Base-by-base conservation (phyloP, 1,140 invertebrate genomes). In the Atta cephalotes region DNA sequence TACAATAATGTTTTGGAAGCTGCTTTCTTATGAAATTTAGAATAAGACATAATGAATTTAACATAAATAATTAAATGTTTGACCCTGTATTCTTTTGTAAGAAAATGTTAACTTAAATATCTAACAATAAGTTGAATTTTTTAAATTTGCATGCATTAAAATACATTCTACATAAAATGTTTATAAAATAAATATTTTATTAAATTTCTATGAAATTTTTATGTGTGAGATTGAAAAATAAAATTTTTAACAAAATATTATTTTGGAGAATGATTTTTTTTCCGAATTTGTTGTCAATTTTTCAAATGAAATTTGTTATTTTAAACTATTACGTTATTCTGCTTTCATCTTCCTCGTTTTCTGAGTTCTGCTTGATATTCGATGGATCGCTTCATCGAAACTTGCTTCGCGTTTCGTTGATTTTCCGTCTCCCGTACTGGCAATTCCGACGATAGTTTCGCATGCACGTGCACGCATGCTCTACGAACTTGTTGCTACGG, bases 401-500 rank as follows among this genome's bases (percentile, higher is more conserved):
- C 16, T 39, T 16, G 7, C 49, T 80, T 18, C 12, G 25, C 31
- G 31, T 81, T 81, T 71, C 70, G 78, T 71, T 68, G 66, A 70
- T 81, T 81, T 80, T 80, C 45, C 28, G n/a, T 10, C 9, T 58
- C 5, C 31, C 16, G 6, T 70, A 31, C 49, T 35, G 12, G 49
- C n/a, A 68, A 80, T 70, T 81, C 49, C 4, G 3, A 53, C 12
- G 18, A 68, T 18, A 81, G 51, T 85, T 74, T 31, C 56, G 28
- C 45, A 72, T 63, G 53, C 49, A 51, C 63, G 25, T 53, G n/a
- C 56, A n/a, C 49, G 18, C 5, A 31, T 21, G 51, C 72, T 88
- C 76, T 88, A 68, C 25, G 51, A 88, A 89, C 80, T 88, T 79
- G 87, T 88, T 89, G 81, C 81, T n/a, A 18, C 39, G 60, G 1